Evolutionary conservation across 2,888 invertebrate genomes (phyloP).

Genomic region (Pegoplata infirma): DNA sequence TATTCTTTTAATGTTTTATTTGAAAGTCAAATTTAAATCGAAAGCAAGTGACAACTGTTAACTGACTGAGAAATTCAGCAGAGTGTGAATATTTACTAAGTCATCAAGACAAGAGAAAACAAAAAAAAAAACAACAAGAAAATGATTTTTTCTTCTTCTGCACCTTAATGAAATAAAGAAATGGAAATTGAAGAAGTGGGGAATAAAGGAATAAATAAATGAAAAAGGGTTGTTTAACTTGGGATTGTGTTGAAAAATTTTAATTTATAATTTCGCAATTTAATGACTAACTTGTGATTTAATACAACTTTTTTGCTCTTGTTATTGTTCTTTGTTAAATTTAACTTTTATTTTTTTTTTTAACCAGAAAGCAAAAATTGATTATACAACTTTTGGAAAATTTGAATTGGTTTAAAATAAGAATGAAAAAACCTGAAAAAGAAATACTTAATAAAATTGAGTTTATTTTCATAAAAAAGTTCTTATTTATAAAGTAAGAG

Average conservation of each 20-base stretch:
- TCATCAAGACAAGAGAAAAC: conserved; percentile 12
- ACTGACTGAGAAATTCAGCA: conserved; percentile 37
- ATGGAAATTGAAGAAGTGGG: neutral
- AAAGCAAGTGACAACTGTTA: conserved; percentile 47
- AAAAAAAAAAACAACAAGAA: conserved; percentile 3
- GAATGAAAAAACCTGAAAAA: too few species aligned
- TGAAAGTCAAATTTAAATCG: conserved; percentile 30
- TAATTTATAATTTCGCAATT: neutral
- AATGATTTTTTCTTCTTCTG: neutral
- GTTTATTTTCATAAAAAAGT: too few species aligned
- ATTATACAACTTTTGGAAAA: too few species aligned
- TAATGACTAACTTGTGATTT: neutral
- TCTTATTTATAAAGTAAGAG: too few species aligned
- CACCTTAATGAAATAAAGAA: neutral
- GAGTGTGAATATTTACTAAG: conserved; percentile 38
- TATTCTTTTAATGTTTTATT: neutral
- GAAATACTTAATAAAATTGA: neutral
- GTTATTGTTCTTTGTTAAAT: neutral
- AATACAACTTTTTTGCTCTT: neutral
- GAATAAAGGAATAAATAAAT: neutral
- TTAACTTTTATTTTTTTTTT: neutral
- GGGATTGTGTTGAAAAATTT: neutral
- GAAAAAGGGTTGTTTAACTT: conserved; percentile 4
- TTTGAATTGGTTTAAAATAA: too few species aligned
- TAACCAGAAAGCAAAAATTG: neutral